Conservation (phyloP, 2,888 invertebrate species). For the Thymelicus sylvestris region DNA sequence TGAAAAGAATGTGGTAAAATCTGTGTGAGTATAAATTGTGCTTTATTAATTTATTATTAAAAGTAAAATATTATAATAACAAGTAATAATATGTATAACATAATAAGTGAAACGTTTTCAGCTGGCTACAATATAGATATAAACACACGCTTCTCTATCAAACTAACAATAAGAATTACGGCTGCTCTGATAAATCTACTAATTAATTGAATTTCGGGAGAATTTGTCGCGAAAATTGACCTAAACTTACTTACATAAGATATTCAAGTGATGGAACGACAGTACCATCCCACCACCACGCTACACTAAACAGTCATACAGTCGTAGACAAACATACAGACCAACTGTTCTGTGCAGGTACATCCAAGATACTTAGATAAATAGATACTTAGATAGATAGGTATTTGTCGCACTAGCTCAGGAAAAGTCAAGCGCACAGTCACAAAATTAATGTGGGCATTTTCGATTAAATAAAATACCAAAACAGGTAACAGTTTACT, state of each 20-base stretch:
- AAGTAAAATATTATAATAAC: not conserved
- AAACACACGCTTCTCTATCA: constrained; percentile 59
- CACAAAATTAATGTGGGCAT: no score
- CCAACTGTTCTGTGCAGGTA: constrained; percentile 11
- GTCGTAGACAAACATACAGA: not conserved
- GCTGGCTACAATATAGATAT: constrained; percentile 40
- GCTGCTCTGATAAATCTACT: constrained; percentile 63
- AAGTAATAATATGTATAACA: not conserved
- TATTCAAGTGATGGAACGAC: constrained; percentile 20
- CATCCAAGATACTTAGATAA: constrained; percentile 45
- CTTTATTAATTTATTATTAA: no score
- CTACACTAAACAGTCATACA: constrained; percentile 30
- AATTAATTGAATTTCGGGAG: constrained; percentile 85
- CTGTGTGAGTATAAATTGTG: no score
- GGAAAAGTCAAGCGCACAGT: no score
- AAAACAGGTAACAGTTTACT: no score
- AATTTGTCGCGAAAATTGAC: constrained; percentile 84
- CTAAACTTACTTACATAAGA: constrained; percentile 70
- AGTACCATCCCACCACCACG: not conserved
- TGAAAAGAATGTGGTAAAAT: no score
- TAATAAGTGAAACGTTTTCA: not conserved
- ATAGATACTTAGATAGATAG: no score
- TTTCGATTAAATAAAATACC: no score
- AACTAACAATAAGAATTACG: constrained; percentile 59
- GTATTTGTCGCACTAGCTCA: not conserved